Percentiles rank a stretch among this genome's conserved stretches.
Evolutionary conservation across 2,113 vertebrate genomes (phyloP).

Genomic region (Glaucomys volans): DNA sequence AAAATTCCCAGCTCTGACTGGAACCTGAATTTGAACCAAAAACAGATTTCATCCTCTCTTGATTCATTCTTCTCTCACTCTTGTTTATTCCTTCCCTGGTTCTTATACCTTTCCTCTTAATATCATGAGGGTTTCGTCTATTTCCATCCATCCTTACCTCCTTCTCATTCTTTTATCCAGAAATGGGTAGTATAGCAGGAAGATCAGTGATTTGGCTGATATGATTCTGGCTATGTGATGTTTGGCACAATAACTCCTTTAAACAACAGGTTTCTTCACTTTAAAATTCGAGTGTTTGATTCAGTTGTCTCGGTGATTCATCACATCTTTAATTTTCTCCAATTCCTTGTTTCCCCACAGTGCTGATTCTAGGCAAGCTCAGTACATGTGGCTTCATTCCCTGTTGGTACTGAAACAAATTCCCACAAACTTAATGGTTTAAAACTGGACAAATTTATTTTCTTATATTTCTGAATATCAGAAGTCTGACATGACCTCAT

Average conservation of each 20-base stretch:
- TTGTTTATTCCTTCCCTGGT: background rate
- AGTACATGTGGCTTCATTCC: background rate
- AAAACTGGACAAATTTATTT: background rate
- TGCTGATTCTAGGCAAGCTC: background rate
- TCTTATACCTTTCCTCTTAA: background rate
- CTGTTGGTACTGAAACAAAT: background rate
- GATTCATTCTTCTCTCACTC: background rate
- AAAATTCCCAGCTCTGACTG: conserved; percentile 28
- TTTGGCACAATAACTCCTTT: background rate
- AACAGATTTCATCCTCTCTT: conserved; percentile 10
- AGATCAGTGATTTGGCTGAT: background rate
- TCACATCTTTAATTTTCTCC: background rate
- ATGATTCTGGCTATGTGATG: background rate
- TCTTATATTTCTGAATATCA: background rate
- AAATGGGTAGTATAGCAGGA: background rate
- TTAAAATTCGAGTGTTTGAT: background rate
- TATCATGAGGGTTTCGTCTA: background rate
- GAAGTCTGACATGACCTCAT: background rate
- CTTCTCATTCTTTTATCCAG: background rate
- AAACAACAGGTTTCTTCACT: background rate
- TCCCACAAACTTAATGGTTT: background rate
- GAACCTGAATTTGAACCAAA: background rate
- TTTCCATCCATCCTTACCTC: background rate
- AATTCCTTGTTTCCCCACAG: background rate
- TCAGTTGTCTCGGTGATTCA: background rate